Percentiles rank a stretch among this genome's conserved stretches.
Conservation (phyloP, 1,140 invertebrate genomes). For the Teleogryllus occipitalis region DNA sequence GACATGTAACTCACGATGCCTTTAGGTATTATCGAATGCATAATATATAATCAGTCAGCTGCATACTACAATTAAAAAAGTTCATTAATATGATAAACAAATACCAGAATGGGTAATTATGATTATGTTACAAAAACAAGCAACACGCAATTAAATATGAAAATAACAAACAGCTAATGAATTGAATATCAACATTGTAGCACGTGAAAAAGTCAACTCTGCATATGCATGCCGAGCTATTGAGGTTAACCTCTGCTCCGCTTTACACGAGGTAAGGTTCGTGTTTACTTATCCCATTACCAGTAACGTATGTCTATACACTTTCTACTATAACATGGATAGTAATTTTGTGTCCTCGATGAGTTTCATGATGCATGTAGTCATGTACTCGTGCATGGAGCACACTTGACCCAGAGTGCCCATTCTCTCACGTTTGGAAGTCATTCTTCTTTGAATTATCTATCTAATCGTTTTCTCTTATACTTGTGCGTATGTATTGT, state of each 20-base stretch:
- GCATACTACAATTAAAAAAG: background rate
- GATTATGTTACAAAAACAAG: conserved; percentile 1
- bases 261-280: too few relatives aligned
- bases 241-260: background rate
- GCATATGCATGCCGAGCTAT: background rate
- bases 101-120: background rate
- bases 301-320: too few relatives aligned
- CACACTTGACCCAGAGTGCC: too few relatives aligned
- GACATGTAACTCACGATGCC: background rate
- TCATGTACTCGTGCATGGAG: too few relatives aligned
- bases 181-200: background rate
- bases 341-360: too few relatives aligned
- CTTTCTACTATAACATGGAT: too few relatives aligned
- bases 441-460: too few relatives aligned
- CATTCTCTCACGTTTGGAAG: too few relatives aligned
- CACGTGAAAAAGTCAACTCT: background rate
- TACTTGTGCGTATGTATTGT: too few relatives aligned
- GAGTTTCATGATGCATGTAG: too few relatives aligned
- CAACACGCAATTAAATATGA: background rate
- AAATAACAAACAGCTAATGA: background rate
- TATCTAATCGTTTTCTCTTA: too few relatives aligned
- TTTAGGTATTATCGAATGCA: conserved; percentile 5
- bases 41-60: background rate
- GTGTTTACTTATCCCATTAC: too few relatives aligned
- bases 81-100: conserved; percentile 1